phyloP scores from a whole-genome alignment of 2,888 invertebrate genomes.

The Clunio marinus region DNA sequence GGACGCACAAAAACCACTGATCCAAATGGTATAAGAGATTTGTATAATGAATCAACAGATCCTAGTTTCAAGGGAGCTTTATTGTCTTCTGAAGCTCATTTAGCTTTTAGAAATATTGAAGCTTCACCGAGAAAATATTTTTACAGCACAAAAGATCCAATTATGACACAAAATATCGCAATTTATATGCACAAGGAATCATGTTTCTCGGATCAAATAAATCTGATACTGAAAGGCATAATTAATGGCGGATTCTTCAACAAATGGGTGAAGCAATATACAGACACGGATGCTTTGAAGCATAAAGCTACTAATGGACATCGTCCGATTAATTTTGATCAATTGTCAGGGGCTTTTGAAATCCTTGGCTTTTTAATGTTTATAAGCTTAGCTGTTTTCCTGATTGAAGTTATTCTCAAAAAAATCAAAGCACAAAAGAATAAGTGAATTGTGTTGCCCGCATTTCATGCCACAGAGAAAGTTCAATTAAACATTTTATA shows the following conservation, averaged over 20 bases:
- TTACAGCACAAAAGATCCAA: no score
- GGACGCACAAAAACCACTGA: neutral
- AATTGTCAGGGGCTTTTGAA: neutral
- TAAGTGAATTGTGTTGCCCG: no score
- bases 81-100: neutral
- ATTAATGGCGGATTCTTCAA: neutral
- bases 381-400: no score
- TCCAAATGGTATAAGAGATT: neutral
- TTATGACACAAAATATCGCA: neutral
- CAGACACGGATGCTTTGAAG: neutral
- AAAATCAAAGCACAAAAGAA: no score
- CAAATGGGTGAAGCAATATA: neutral
- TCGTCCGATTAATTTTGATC: neutral
- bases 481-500: no score
- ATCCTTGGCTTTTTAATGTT: no score
- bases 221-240: neutral
- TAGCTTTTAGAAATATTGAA: constrained; percentile 6
- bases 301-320: neutral
- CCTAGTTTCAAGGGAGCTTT: constrained; percentile 11
- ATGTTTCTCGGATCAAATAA: neutral
- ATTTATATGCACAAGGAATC: neutral
- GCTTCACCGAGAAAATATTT: no score
- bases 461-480: no score
- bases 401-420: no score
- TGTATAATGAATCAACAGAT: neutral